Conservation (phyloP, 2,888 invertebrate genomes). For the Phorcus lineatus region DNA sequence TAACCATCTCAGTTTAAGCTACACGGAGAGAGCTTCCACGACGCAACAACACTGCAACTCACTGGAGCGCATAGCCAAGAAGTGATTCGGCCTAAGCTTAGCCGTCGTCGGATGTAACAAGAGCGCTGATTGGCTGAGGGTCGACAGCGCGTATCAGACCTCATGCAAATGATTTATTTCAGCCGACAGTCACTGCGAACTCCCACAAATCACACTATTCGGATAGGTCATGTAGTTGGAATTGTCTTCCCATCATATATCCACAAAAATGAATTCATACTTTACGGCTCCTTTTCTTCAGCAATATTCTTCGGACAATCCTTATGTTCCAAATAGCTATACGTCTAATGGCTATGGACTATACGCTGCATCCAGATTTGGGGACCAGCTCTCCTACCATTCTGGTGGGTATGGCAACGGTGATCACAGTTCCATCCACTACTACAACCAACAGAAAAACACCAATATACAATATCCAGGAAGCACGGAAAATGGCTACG, state of each 20-base stretch:
- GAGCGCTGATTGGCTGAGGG: conserved; percentile 60
- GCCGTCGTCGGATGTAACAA: conserved; percentile 37
- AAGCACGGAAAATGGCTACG: conserved; percentile 34
- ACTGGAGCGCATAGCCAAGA: conserved; percentile 22
- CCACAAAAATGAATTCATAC: conserved; percentile 70
- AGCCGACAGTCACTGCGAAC: conserved; percentile 62
- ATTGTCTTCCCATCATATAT: conserved; percentile 63
- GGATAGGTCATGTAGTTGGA: conserved; percentile 69
- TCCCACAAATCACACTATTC: conserved; percentile 69
- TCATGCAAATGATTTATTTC: conserved; percentile 68
- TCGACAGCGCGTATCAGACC: conserved; percentile 53
- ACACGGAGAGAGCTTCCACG: too few relatives aligned
- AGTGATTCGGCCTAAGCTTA: conserved; percentile 43
- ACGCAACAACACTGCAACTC: too few relatives aligned
- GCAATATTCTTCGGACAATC: conserved; percentile 69
- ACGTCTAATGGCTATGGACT: conserved; percentile 64
- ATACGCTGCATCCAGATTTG: conserved; percentile 50
- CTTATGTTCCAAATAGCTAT: conserved; percentile 63
- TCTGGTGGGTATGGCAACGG: conserved; percentile 24
- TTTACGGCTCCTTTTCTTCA: conserved; percentile 69
- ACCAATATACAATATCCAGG: conserved; percentile 22
- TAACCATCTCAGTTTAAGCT: too few relatives aligned
- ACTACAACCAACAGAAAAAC: conserved; percentile 28
- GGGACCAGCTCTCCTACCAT: conserved; percentile 22
- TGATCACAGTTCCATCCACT: conserved; percentile 21